Evolutionary conservation across 1,140 invertebrate genomes (phyloP), one percentile per base, ranked within the genome.

Genomic region (Eriocheir sinensis): DNA sequence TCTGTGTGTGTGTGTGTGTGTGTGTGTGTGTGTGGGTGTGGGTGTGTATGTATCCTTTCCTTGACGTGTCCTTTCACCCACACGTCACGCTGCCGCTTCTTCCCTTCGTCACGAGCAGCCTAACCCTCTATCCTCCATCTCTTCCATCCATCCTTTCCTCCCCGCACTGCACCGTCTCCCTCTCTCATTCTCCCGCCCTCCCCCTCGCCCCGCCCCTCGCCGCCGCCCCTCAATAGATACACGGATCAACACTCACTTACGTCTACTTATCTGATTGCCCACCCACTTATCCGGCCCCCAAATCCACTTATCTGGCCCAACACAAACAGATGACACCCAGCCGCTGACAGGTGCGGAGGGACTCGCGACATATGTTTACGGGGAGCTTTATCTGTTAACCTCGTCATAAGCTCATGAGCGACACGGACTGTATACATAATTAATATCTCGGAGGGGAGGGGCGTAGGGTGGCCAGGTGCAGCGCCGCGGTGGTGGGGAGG

Each of bases 221-320:
- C 60, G 4, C 36, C 60, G 8, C 90, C 44, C 40, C n/a, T 85
- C 53, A 44, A 32, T 30, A 34, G 30, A 88, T 72, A 60, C 83
- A 38, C 83, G 32, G 38, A 60, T 89, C 88, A 81, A 94, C 60
- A 89, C 88, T 72, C 93, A 89, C 72, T 94, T 89, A 80, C 27
- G 72, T 21, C 93, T 32, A 30, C 60, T 89, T 81, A 89, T 90
- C 93, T 81, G 86, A 72, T 90, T 79, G 48, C 86, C 44, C 93
- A 90, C 27, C 93, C 88, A 94, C 93, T 94, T 94, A 94, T 81
- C 83, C 60, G 17, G 44, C 53, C 92, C 60, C 86, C 38, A 81
- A 90, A 94, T 94, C 93, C 93, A 94, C 93, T 94, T 94, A 94
- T 94, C 93, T 86, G 93, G 89, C 89, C 93, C 36, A 90, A 88